A percentile compares a stretch with the other conserved stretches of the same genome.
phyloP scores from a whole-genome alignment of 2,888 invertebrate genomes.

The Mactromeris polynyma region DNA sequence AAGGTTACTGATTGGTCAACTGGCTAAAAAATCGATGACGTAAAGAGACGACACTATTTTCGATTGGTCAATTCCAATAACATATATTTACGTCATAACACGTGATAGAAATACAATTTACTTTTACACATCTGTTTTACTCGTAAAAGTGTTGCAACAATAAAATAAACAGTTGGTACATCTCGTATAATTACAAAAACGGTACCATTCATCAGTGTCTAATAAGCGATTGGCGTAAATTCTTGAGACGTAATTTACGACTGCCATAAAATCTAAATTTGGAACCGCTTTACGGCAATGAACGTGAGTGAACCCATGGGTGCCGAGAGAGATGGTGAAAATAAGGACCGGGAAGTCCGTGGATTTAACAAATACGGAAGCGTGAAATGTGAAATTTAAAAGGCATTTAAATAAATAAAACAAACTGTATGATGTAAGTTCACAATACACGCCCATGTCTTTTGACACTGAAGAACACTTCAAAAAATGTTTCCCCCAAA shows the following conservation, averaged over 20 bases:
- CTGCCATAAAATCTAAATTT: neutral
- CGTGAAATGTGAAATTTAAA: neutral
- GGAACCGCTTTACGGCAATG: neutral
- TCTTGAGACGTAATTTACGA: neutral
- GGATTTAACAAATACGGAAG: neutral
- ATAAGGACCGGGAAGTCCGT: neutral
- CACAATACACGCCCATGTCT: neutral
- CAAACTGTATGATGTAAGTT: neutral
- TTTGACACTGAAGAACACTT: neutral
- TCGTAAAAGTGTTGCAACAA: neutral
- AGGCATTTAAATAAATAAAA: neutral
- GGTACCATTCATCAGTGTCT: constrained; percentile 2
- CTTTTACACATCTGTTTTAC: neutral
- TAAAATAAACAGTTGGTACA: neutral
- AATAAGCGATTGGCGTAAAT: neutral
- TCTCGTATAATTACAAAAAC: neutral
- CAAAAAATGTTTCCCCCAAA: no score
- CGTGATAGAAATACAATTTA: neutral
- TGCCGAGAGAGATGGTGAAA: neutral
- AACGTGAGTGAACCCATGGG: neutral
- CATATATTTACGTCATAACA: neutral
- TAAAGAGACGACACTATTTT: neutral
- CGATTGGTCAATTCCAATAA: neutral
- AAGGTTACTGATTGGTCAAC: neutral
- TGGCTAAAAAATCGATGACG: neutral